Conservation (phyloP, 2,113 vertebrate genomes). For the Bufo gargarizans region DNA sequence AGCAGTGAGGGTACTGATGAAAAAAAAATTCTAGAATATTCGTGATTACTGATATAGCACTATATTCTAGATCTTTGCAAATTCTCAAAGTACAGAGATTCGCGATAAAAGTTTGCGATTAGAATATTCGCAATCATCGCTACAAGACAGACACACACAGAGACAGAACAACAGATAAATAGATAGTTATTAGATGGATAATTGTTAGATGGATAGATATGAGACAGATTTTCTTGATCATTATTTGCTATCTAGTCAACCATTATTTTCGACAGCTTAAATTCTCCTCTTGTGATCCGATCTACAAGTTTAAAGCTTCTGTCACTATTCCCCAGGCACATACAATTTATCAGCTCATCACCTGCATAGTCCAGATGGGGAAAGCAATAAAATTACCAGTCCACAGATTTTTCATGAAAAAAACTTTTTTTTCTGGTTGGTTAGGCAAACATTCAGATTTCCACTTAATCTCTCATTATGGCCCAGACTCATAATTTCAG, state of each 20-base stretch:
- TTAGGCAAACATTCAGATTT: neutral
- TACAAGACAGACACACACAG: too few relatives aligned
- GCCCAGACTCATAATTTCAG: accelerated
- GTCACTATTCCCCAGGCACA: neutral
- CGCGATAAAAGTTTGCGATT: too few relatives aligned
- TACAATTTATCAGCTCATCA: neutral
- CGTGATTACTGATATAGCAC: too few relatives aligned
- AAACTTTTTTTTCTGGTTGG: neutral
- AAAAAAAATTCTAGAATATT: too few relatives aligned
- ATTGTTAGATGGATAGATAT: neutral
- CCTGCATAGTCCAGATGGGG: neutral
- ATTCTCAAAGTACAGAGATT: too few relatives aligned
- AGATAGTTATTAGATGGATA: too few relatives aligned
- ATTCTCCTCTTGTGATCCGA: neutral
- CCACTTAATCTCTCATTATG: neutral
- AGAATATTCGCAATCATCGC: too few relatives aligned
- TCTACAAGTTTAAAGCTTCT: neutral
- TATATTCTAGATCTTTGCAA: too few relatives aligned
- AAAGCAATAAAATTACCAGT: neutral
- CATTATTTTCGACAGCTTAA: neutral
- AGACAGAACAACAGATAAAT: neutral
- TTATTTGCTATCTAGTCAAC: neutral
- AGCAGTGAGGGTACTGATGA: too few relatives aligned
- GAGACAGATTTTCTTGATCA: neutral
- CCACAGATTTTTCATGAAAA: neutral